These are phyloP conservation scores for Drosophila rubida DNA, from an alignment of 2,888 invertebrate genomes.

Conservation along the genomic window DNA sequence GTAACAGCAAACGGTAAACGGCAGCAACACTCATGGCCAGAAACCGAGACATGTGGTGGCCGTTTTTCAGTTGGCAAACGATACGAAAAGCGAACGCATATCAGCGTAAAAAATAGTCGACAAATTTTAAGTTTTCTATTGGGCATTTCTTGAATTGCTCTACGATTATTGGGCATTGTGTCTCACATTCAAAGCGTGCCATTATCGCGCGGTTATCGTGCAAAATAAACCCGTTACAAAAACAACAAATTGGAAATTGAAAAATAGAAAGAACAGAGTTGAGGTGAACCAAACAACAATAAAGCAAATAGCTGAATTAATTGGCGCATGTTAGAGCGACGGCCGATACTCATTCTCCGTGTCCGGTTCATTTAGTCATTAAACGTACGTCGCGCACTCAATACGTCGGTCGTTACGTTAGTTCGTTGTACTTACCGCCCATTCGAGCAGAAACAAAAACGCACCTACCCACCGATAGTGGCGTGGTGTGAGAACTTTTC, in stretches of 20 bases:
- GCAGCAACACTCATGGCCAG: conserved; percentile 24
- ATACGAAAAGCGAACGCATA: conserved; percentile 74
- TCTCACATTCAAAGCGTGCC: conserved; percentile 45
- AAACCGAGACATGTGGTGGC: conserved; percentile 21
- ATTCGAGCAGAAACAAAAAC: conserved; percentile 33
- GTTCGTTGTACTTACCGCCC: conserved; percentile 26
- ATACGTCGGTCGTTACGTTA: conserved; percentile 22
- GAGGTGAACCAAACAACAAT: background rate
- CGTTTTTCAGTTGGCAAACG: conserved; percentile 69
- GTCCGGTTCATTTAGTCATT: conserved; percentile 61
- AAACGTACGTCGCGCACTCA: conserved; percentile 54
- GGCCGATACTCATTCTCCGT: conserved; percentile 36
- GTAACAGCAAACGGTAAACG: conserved; percentile 28
- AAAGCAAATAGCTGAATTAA: conserved; percentile 48
- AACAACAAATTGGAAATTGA: conserved; percentile 42
- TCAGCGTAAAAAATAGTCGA: conserved; percentile 45
- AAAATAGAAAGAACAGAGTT: conserved; percentile 9
- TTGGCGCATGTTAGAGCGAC: conserved; percentile 57
- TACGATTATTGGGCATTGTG: conserved; percentile 37
- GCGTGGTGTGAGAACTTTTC: conserved; percentile 27
- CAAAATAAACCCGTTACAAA: conserved; percentile 41
- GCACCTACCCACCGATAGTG: background rate
- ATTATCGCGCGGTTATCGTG: conserved; percentile 45
- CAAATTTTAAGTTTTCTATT: conserved; percentile 33
- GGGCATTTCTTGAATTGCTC: conserved; percentile 20